Evolutionary conservation across 2,113 vertebrate genomes (phyloP).

Genomic region (Astur gentilis): DNA sequence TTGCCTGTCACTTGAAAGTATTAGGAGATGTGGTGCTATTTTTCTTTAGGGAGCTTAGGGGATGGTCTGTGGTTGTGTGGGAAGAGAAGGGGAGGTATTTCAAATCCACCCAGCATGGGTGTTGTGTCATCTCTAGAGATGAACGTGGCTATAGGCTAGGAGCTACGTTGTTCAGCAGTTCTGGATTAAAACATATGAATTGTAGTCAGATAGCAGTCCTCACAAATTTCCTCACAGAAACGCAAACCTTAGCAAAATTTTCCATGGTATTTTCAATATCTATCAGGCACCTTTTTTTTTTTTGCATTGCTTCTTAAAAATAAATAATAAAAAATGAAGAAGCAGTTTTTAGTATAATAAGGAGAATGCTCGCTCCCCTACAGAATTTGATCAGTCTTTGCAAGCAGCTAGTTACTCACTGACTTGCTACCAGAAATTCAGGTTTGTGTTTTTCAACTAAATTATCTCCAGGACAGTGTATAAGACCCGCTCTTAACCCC

Average conservation of each 20-base stretch:
- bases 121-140: background rate
- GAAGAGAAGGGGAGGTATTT: background rate
- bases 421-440: background rate
- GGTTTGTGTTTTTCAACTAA: background rate
- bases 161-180: background rate
- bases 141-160: background rate
- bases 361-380: background rate
- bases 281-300: background rate
- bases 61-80: background rate
- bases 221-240: background rate
- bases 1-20: constrained; percentile 15
- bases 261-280: background rate
- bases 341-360: background rate
- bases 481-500: background rate
- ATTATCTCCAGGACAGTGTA: background rate
- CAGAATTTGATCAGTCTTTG: background rate
- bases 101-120: background rate
- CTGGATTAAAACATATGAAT: background rate
- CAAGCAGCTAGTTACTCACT: background rate
- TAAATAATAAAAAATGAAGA: background rate
- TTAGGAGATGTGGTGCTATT: background rate
- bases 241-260: background rate
- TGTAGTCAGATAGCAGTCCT: background rate
- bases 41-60: background rate
- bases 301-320: background rate